Base-by-base conservation (phyloP, 2,797 vertebrate genomes). In the Coccyzus lansbergi region DNA sequence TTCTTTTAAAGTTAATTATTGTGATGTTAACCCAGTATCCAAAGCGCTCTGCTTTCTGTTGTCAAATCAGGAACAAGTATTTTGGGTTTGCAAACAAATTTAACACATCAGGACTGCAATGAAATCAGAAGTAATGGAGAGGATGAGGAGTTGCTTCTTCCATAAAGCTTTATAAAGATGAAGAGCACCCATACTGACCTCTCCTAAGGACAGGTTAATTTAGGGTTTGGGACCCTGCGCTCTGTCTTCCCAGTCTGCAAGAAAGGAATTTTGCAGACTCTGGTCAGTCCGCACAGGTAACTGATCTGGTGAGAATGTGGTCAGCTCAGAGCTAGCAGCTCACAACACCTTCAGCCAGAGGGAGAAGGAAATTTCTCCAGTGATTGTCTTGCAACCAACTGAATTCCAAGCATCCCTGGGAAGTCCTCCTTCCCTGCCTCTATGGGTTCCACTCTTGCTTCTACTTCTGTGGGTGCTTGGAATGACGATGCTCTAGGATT, bases 61-160 rank as follows among this genome's bases (percentile, higher is more conserved):
- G 51, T 88, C 76, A 86, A 72, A 91, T 63, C 79, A 68, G 64
- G 72, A 91, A 74, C 3, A 0, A 91, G 83, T 72, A 46, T 78
- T 60, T 80, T 77, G 71, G 26, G 86, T 81, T 82, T 22, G 36
- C 81, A 94, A 96, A 94, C 48, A 80, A 75, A 88, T 87, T 75
- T 70, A 91, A 56, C 53, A 71, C 55, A 92, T 42, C 51, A 55
- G 69, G 44, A 88, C 3, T 65, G 55, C 60, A 83, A 72, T n/a
- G n/a, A 91, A 95, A 91, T 69, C 24, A 65, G 64, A 89, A 49
- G 28, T 51, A 76, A 42, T 6, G 18, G 52, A 24, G 33, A 93
- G 22, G 49, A 85, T 42, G 49, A 75, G 65, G 51, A 75, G 42
- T 78, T 81, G 65, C 72, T 88, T 55, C 80, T 86, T 81, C 69